These are phyloP conservation scores for Cyphomyrus discorhynchus DNA, from an alignment of 2,113 vertebrate genomes.

Conservation along the genomic window DNA sequence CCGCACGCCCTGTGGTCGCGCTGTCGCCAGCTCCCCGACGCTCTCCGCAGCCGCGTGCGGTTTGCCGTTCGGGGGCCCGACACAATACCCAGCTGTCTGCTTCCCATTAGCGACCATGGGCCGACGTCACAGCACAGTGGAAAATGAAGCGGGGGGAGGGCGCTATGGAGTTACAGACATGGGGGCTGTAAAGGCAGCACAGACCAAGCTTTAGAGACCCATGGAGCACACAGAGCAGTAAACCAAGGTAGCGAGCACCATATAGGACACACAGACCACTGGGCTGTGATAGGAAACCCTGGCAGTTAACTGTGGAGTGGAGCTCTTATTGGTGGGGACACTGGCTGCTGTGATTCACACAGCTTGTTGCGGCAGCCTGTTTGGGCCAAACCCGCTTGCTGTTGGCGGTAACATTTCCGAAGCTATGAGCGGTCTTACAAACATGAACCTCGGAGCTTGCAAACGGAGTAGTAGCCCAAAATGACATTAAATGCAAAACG, in stretches of 20 bases:
- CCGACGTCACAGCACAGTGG: neutral
- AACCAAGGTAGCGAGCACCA: neutral
- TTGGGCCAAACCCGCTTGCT: neutral
- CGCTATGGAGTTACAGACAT: neutral
- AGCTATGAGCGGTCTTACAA: neutral
- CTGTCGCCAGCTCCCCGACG: neutral
- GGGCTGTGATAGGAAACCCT: neutral
- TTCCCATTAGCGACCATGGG: neutral
- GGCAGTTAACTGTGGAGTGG: neutral
- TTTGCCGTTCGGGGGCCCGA: neutral
- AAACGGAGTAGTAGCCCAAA: neutral
- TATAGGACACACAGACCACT: neutral
- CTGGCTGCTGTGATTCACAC: neutral
- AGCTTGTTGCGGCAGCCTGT: neutral
- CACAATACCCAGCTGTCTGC: constrained; percentile 4
- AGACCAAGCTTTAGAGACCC: neutral
- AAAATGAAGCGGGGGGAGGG: neutral
- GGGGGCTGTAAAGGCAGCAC: neutral
- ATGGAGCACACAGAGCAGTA: neutral
- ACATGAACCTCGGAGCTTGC: neutral
- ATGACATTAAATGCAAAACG: neutral
- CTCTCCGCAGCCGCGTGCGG: neutral
- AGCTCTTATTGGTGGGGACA: neutral
- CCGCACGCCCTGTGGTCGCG: neutral
- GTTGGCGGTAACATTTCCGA: neutral